Percentiles rank a stretch among this genome's conserved stretches.
Conservation (phyloP, 2,888 invertebrate genomes). For the Erpobdella octoculata region DNA sequence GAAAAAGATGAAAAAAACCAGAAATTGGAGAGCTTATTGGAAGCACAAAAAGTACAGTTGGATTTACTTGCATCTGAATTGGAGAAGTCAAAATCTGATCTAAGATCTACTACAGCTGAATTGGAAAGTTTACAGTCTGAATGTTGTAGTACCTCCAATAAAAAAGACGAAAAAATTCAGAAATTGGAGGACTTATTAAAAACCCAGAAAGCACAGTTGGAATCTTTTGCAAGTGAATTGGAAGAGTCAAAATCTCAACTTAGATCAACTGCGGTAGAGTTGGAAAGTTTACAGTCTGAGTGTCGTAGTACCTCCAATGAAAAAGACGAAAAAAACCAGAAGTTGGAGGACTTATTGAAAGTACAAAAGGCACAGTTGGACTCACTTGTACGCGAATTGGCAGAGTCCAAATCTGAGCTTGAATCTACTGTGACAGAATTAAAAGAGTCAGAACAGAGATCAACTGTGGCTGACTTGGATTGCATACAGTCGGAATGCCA, state of each 20-base stretch:
- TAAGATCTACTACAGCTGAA: slow-evolving; percentile 24
- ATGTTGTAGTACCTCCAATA: too few relatives aligned
- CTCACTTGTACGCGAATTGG: too few relatives aligned
- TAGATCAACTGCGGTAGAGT: slow-evolving; percentile 17
- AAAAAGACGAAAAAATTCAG: neutral
- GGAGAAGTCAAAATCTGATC: slow-evolving; percentile 29
- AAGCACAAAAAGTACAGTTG: neutral
- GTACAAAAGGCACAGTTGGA: too few relatives aligned
- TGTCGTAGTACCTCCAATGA: too few relatives aligned
- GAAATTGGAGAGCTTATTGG: neutral
- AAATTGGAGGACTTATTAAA: neutral
- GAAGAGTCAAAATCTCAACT: slow-evolving; percentile 30
- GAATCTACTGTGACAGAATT: too few relatives aligned
- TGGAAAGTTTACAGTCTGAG: neutral
- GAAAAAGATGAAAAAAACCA: neutral
- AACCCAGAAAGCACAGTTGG: neutral
- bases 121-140: neutral
- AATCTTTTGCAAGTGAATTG: neutral
- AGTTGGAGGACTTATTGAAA: too few relatives aligned
- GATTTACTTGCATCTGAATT: slow-evolving; percentile 1
- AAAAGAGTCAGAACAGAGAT: too few relatives aligned
- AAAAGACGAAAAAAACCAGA: slow-evolving; percentile 26
- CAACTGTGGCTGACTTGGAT: too few relatives aligned
- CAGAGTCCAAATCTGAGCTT: too few relatives aligned
- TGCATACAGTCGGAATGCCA: too few relatives aligned